Evolutionary conservation across 2,888 invertebrate genomes (phyloP).

Genomic region (Xestia sexstrigata): DNA sequence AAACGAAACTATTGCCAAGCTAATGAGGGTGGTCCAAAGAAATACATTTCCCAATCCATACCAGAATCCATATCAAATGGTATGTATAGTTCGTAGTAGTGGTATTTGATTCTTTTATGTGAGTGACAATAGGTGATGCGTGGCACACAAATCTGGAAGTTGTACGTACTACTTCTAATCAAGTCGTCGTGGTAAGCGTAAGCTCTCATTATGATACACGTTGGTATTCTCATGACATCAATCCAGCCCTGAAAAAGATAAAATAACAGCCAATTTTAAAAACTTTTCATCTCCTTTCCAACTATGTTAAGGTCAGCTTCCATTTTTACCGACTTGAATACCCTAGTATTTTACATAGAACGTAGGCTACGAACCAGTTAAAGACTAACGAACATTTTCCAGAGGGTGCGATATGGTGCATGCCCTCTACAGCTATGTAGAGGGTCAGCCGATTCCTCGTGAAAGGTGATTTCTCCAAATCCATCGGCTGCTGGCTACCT

Average conservation of each 20-base stretch:
- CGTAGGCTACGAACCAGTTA: not conserved
- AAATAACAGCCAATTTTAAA: not conserved
- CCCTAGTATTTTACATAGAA: not conserved
- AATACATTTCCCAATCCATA: slow-evolving; percentile 64
- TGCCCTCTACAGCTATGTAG: not conserved
- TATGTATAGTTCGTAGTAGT: slow-evolving; percentile 79
- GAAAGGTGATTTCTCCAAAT: not conserved
- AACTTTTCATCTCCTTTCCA: not conserved
- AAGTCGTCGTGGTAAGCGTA: slow-evolving; percentile 69
- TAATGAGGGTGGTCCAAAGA: slow-evolving; percentile 11
- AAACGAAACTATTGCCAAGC: slow-evolving; percentile 9
- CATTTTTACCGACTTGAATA: not conserved
- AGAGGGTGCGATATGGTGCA: not conserved
- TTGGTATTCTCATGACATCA: slow-evolving; percentile 76
- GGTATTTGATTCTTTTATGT: slow-evolving; percentile 70
- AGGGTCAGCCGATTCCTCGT: not conserved
- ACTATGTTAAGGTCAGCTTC: not conserved
- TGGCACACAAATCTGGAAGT: slow-evolving; percentile 81
- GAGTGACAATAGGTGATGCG: slow-evolving; percentile 76
- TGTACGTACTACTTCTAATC: slow-evolving; percentile 74
- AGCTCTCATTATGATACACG: slow-evolving; percentile 77
- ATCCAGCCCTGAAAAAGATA: slow-evolving; percentile 79
- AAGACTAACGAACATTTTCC: not conserved
- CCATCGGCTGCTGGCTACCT: not conserved
- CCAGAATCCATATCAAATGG: slow-evolving; percentile 68